A percentile compares a stretch with the other conserved stretches of the same genome.
phyloP scores from a whole-genome alignment of 35 echinoderm and acorn worm genomes.

The Diadema setosum region DNA sequence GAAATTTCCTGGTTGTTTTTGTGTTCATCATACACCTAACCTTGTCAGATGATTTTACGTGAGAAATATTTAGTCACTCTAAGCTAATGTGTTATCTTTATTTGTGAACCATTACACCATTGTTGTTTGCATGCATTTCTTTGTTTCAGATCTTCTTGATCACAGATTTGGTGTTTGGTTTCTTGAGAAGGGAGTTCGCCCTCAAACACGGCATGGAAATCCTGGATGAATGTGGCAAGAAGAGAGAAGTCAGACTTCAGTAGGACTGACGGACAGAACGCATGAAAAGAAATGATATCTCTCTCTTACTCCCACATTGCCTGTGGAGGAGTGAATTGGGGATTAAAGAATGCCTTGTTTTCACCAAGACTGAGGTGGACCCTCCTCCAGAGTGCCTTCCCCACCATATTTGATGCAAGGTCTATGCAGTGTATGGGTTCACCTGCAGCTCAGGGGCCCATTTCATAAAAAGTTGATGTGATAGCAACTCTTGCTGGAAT shows the following conservation, averaged over 20 bases:
- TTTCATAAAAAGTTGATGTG: too few relatives aligned
- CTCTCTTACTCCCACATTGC: too few relatives aligned
- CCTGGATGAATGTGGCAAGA: slow-evolving; percentile 54
- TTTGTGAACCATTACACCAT: neutral
- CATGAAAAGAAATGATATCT: too few relatives aligned
- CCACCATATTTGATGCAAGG: too few relatives aligned
- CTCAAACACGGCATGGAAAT: slow-evolving; percentile 57
- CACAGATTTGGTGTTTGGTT: slow-evolving; percentile 74
- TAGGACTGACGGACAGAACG: too few relatives aligned
- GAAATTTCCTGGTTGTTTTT: neutral
- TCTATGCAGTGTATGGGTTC: too few relatives aligned
- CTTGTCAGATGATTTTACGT: neutral
- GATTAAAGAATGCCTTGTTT: too few relatives aligned
- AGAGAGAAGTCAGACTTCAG: slow-evolving; percentile 40
- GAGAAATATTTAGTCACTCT: neutral
- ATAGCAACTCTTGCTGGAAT: too few relatives aligned
- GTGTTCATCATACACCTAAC: neutral
- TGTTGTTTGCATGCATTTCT: neutral
- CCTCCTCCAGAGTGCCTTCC: too few relatives aligned
- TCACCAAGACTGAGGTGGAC: too few relatives aligned
- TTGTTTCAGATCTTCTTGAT: slow-evolving; percentile 59
- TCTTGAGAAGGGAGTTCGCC: slow-evolving; percentile 58
- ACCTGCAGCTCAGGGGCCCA: too few relatives aligned
- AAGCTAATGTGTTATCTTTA: neutral
- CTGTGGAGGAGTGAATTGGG: too few relatives aligned